These are phyloP conservation scores for Protodeltote pygarga DNA, from an alignment of 2,888 invertebrate species.

Conservation along the genomic window DNA sequence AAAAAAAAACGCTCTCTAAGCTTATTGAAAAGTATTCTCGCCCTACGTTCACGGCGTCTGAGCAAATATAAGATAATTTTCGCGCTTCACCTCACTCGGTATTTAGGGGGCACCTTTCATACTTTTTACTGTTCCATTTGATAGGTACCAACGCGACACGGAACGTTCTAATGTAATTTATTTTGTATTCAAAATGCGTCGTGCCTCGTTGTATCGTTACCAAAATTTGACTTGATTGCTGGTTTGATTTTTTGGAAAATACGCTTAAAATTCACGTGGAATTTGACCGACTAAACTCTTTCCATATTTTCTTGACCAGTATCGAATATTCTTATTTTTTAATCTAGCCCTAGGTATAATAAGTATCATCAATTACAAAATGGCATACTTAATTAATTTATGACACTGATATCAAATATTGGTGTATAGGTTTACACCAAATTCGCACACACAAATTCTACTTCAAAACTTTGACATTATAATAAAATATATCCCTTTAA, in stretches of 20 bases:
- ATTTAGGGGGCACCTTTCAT: conserved; percentile 87
- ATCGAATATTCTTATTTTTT: too few species aligned
- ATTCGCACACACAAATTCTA: too few species aligned
- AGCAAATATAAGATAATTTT: conserved; percentile 87
- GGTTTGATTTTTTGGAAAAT: conserved; percentile 28
- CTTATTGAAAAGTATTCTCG: conserved; percentile 87
- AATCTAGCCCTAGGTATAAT: too few species aligned
- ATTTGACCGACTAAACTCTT: too few species aligned
- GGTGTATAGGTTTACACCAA: too few species aligned
- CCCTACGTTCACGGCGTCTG: conserved; percentile 85
- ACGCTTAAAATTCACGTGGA: too few species aligned
- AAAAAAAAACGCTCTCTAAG: conserved; percentile 84
- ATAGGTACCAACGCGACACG: conserved; percentile 63
- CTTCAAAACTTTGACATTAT: too few species aligned
- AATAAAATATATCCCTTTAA: too few species aligned
- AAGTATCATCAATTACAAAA: too few species aligned
- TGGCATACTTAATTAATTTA: too few species aligned
- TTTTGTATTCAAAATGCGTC: conserved; percentile 79
- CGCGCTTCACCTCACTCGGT: conserved; percentile 84
- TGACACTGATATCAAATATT: too few species aligned
- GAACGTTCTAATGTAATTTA: conserved; percentile 80
- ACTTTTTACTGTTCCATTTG: conserved; percentile 82
- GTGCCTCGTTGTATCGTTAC: conserved; percentile 49
- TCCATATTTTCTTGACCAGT: too few species aligned
- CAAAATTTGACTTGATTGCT: conserved; percentile 49